These are phyloP conservation scores for Cabera pusaria DNA, from an alignment of 2,888 invertebrate genomes.

Conservation along the genomic window DNA sequence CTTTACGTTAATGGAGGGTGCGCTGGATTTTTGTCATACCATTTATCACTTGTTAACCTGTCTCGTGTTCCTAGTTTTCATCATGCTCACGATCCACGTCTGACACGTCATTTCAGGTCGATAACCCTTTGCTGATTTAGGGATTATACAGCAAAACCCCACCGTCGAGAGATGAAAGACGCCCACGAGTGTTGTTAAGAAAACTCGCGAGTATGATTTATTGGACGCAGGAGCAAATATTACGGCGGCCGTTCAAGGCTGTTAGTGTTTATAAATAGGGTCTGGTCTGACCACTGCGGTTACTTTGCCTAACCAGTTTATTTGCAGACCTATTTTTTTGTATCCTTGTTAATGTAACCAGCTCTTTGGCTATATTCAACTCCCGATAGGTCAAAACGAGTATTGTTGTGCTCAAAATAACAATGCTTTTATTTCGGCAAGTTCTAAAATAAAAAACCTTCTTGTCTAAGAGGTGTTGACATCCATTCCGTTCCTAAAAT, in stretches of 20 bases:
- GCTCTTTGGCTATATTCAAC: no score
- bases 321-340: conserved; percentile 15
- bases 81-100: conserved; percentile 1
- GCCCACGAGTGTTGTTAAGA: conserved; percentile 18
- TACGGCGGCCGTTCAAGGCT: conserved; percentile 23
- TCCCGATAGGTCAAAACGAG: no score
- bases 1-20: no score
- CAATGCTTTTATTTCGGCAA: no score
- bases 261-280: conserved; percentile 20
- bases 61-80: conserved; percentile 23
- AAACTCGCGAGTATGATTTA: conserved; percentile 17
- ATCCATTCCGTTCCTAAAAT: conserved; percentile 1
- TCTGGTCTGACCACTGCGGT: conserved; percentile 10
- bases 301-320: conserved; percentile 21
- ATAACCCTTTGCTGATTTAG: conserved; percentile 16
- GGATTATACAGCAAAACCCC: conserved; percentile 14
- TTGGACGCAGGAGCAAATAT: conserved; percentile 15
- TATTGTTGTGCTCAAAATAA: no score
- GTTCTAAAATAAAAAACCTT: no score
- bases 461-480: no score
- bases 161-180: conserved; percentile 19
- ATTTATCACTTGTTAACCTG: conserved; percentile 31
- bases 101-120: conserved; percentile 13
- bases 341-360: conserved; percentile 14
- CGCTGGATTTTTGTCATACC: no score